phyloP scores from a whole-genome alignment of 2,888 invertebrate species.

The Agrotis exclamationis region DNA sequence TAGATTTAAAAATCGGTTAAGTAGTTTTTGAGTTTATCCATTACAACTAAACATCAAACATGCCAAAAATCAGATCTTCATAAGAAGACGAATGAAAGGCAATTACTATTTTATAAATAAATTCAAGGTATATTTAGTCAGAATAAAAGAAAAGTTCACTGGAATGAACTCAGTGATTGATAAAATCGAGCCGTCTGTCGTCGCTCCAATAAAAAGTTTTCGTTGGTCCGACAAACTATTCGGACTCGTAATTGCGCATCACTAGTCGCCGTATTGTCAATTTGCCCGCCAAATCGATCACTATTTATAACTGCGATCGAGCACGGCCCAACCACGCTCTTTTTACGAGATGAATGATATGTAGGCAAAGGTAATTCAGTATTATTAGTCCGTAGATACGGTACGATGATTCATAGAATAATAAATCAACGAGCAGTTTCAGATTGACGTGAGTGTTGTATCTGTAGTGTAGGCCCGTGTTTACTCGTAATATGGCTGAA shows the following conservation, averaged over 20 bases:
- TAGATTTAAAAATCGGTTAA: no score
- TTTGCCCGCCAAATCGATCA: constrained; percentile 86
- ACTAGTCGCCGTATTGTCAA: constrained; percentile 76
- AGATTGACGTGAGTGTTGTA: constrained; percentile 50
- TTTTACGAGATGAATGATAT: constrained; percentile 61
- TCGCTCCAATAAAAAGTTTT: constrained; percentile 49
- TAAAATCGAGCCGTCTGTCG: constrained; percentile 41
- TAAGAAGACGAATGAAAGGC: constrained; percentile 7
- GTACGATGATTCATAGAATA: constrained; percentile 56
- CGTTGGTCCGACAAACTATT: constrained; percentile 48
- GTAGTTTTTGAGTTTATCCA: no score
- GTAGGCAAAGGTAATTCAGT: constrained; percentile 53
- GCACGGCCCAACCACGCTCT: constrained; percentile 51
- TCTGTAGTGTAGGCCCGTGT: constrained; percentile 29
- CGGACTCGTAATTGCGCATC: constrained; percentile 57
- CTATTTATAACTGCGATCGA: constrained; percentile 82
- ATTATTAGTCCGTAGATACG: constrained; percentile 53
- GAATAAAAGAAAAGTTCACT: constrained; percentile 28
- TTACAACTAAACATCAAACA: no score
- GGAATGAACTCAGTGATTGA: constrained; percentile 43
- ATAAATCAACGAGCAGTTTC: constrained; percentile 58
- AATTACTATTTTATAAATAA: constrained; percentile 20
- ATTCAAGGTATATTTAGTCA: background rate
- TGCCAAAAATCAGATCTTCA: no score
- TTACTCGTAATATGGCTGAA: constrained; percentile 45